phyloP scores from a whole-genome alignment of 2,113 vertebrate species.

The Numenius arquata region DNA sequence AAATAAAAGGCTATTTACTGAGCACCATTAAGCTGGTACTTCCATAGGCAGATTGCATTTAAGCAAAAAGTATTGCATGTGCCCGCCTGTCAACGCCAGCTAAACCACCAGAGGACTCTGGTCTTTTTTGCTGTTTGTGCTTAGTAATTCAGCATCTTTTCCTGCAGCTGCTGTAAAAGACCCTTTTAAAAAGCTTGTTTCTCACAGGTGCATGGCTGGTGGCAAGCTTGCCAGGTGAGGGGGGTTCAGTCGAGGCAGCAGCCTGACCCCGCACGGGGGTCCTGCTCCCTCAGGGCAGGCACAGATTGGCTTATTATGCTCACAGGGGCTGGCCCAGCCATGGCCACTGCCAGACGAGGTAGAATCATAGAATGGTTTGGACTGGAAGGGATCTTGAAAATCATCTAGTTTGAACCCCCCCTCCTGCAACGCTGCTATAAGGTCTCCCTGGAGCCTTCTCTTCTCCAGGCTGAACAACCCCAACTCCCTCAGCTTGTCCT shows the following conservation, averaged over 20 bases:
- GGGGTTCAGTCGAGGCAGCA: rapidly evolving
- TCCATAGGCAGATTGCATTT: constrained; percentile 10
- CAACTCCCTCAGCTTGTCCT: not conserved
- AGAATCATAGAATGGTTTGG: not conserved
- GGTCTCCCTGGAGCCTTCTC: not conserved
- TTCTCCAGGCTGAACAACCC: not conserved
- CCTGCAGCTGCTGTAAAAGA: not conserved
- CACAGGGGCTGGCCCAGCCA: rapidly evolving
- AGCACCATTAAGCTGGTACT: not conserved
- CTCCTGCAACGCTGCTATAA: not conserved
- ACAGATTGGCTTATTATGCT: rapidly evolving
- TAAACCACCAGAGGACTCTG: not conserved
- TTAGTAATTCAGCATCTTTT: not conserved
- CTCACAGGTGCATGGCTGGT: rapidly evolving
- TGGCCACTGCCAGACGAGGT: rapidly evolving
- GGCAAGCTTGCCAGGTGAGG: rapidly evolving
- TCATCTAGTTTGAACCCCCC: not conserved
- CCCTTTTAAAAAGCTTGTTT: not conserved
- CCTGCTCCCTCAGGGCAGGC: not conserved
- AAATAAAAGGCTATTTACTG: not conserved
- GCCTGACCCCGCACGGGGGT: rapidly evolving
- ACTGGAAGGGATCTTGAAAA: not conserved
- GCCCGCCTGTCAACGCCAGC: not conserved
- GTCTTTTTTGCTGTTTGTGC: not conserved
- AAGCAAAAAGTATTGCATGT: not conserved